A percentile compares a stretch with the other conserved stretches of the same genome.
These are phyloP conservation scores for Globodera ellingtonae DNA, from an alignment of 1,140 invertebrate genomes.

Conservation along the genomic window DNA sequence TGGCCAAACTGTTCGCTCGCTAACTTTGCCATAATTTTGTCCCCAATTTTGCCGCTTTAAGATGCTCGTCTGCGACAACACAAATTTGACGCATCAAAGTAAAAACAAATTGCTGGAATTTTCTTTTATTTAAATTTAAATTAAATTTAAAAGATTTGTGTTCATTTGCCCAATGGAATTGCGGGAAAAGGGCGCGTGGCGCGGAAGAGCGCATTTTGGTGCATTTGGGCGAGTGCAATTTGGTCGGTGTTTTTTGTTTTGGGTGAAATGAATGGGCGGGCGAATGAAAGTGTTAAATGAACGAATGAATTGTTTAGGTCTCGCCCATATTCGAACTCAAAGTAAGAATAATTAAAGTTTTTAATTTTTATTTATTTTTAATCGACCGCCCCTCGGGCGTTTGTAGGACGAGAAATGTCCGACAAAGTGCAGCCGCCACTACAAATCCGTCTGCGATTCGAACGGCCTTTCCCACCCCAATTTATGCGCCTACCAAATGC, in stretches of 20 bases:
- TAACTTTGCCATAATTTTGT: background rate
- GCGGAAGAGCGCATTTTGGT: conserved; percentile 47
- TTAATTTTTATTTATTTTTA: background rate
- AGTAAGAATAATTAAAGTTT: background rate
- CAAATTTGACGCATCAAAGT: conserved; percentile 38
- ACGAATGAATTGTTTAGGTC: conserved; percentile 9
- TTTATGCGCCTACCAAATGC: conserved; percentile 54
- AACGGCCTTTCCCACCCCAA: conserved; percentile 53
- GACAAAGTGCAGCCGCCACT: conserved; percentile 40
- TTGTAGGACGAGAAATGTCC: conserved; percentile 48
- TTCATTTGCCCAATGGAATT: conserved; percentile 51
- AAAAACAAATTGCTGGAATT: background rate
- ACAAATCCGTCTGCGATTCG: conserved; percentile 52
- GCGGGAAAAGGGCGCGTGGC: conserved; percentile 24
- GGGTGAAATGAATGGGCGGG: too few species aligned
- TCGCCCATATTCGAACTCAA: conserved; percentile 22
- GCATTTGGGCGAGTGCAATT: conserved; percentile 46
- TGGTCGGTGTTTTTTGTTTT: conserved; percentile 17
- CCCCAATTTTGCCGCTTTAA: conserved; percentile 13
- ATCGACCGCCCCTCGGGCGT: background rate
- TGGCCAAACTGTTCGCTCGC: conserved; percentile 22
- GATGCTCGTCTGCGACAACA: conserved; percentile 38
- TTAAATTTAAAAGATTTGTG: conserved; percentile 33
- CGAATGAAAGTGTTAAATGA: background rate
- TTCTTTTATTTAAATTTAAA: conserved; percentile 29